These are phyloP conservation scores for Antheraea yamamai DNA, from an alignment of 2,888 invertebrate genomes.

Conservation along the genomic window DNA sequence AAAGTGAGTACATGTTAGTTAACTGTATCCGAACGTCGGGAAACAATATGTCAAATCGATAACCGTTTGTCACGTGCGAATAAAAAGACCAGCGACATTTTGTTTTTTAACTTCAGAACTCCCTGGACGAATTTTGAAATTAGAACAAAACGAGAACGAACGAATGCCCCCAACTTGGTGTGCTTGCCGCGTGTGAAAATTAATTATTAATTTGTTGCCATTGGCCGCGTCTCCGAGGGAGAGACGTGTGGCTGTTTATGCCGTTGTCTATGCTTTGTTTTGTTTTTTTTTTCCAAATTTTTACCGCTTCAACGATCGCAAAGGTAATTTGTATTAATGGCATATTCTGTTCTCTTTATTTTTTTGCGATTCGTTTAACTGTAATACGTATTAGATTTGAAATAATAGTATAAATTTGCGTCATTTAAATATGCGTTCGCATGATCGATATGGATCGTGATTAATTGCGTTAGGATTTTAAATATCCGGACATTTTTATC, in stretches of 20 bases:
- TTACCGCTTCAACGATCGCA: slow-evolving; percentile 63
- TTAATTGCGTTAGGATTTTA: too few relatives aligned
- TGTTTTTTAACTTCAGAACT: slow-evolving; percentile 58
- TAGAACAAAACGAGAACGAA: slow-evolving; percentile 68
- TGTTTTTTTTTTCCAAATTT: slow-evolving; percentile 48
- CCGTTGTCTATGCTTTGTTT: slow-evolving; percentile 55
- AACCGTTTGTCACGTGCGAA: slow-evolving; percentile 37
- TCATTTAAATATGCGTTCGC: not conserved
- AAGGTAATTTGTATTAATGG: slow-evolving; percentile 67
- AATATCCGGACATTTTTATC: too few relatives aligned
- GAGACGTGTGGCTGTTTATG: slow-evolving; percentile 51
- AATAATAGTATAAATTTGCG: not conserved
- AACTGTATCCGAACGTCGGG: slow-evolving; percentile 1
- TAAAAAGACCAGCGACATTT: slow-evolving; percentile 58
- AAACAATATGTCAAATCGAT: slow-evolving; percentile 20
- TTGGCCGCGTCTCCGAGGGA: slow-evolving; percentile 57
- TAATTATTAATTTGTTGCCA: slow-evolving; percentile 78
- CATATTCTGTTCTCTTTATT: slow-evolving; percentile 31
- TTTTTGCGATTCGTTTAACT: slow-evolving; percentile 7
- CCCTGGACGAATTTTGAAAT: slow-evolving; percentile 68
- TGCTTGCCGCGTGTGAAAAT: slow-evolving; percentile 69
- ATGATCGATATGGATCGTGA: not conserved
- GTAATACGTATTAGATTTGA: not conserved
- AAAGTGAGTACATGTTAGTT: slow-evolving; percentile 41
- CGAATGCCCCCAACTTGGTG: slow-evolving; percentile 63